Evolutionary conservation across 2,113 vertebrate genomes (phyloP).

Genomic region (Psittacula cyanocephala): DNA sequence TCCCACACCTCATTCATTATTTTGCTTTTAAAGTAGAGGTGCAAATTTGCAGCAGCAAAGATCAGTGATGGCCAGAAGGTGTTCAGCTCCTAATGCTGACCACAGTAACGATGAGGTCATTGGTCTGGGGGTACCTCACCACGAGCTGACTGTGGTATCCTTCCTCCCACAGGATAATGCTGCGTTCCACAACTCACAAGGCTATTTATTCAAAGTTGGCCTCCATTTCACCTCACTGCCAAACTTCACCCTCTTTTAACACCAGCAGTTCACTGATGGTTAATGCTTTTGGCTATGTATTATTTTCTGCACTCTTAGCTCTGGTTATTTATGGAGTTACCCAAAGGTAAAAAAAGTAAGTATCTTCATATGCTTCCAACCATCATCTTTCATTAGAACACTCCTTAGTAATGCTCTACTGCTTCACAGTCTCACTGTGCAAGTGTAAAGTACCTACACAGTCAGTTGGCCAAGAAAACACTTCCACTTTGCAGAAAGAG

Average conservation of each 20-base stretch:
- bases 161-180: background rate
- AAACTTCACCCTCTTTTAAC: background rate
- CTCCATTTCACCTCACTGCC: background rate
- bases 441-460: background rate
- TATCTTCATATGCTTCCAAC: background rate
- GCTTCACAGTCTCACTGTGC: background rate
- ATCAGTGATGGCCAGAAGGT: background rate
- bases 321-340: background rate
- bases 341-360: background rate
- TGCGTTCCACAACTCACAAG: background rate
- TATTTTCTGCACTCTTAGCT: background rate
- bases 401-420: background rate
- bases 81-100: background rate
- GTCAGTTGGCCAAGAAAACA: background rate
- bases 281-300: background rate
- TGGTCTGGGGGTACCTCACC: background rate
- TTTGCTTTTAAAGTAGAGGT: background rate
- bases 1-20: background rate
- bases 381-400: background rate
- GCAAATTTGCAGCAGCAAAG: background rate
- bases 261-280: background rate
- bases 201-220: background rate
- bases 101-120: background rate
- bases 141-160: background rate
- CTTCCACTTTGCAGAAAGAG: background rate